A percentile compares a stretch with the other conserved stretches of the same genome.
Conservation (phyloP, 2,888 invertebrate species). For the Drosophila differens region DNA sequence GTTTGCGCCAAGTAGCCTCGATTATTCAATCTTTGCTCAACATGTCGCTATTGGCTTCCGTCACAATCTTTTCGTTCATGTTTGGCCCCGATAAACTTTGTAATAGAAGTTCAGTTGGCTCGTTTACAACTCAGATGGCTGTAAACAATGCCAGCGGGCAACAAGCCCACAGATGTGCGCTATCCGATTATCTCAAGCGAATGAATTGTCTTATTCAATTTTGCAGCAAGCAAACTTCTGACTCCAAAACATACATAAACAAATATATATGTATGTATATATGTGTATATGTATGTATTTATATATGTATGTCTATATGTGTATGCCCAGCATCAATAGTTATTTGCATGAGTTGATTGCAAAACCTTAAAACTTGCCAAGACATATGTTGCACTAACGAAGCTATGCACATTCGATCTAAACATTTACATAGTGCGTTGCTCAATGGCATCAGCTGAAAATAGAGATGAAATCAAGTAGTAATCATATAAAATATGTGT, state of each 20-base stretch:
- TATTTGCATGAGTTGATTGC: conserved; percentile 77
- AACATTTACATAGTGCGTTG: conserved; percentile 27
- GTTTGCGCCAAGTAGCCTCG: conserved; percentile 21
- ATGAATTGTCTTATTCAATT: conserved; percentile 81
- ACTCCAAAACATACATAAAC: conserved; percentile 15
- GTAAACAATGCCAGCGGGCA: conserved; percentile 67
- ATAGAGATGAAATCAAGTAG: background rate
- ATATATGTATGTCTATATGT: background rate
- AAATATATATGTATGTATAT: background rate
- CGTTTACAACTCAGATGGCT: conserved; percentile 66
- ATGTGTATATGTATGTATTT: background rate
- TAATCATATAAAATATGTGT: background rate
- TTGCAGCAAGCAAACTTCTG: conserved; percentile 43
- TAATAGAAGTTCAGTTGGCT: conserved; percentile 60
- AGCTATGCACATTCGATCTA: conserved; percentile 59
- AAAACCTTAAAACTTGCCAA: conserved; percentile 65
- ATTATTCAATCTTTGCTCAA: conserved; percentile 42
- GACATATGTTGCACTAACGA: conserved; percentile 51
- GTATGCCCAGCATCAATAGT: conserved; percentile 49
- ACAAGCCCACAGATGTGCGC: conserved; percentile 69
- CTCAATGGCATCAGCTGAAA: conserved; percentile 13
- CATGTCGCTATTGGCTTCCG: conserved; percentile 15
- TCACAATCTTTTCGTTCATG: conserved; percentile 27
- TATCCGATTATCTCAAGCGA: conserved; percentile 78
- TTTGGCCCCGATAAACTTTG: conserved; percentile 46